Evolutionary conservation across 1,140 invertebrate species (phyloP).

Genomic region (Pantala flavescens): DNA sequence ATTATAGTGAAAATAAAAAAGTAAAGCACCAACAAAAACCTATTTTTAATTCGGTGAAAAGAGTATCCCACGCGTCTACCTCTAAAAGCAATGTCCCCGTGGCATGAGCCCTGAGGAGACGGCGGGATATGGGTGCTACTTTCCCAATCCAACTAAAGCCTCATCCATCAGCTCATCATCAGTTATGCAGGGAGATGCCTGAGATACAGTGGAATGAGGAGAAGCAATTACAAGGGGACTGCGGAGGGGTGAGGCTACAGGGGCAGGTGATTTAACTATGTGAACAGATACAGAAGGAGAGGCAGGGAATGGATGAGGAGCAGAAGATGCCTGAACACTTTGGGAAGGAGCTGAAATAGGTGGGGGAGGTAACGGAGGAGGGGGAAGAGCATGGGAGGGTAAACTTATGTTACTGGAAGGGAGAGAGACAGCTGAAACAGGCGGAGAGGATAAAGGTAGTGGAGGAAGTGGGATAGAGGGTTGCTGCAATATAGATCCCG

Average conservation of each 20-base stretch:
- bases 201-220: slow-evolving; percentile 49
- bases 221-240: slow-evolving; percentile 55
- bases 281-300: slow-evolving; percentile 63
- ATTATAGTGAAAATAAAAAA: background rate
- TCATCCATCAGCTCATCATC: slow-evolving; percentile 86
- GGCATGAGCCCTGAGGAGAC: background rate
- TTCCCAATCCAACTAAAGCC: slow-evolving; percentile 62
- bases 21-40: background rate
- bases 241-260: slow-evolving; percentile 29
- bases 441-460: slow-evolving; percentile 18
- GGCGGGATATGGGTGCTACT: slow-evolving; percentile 29
- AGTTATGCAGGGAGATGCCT: slow-evolving; percentile 62
- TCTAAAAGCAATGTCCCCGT: background rate
- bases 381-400: slow-evolving; percentile 34
- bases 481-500: slow-evolving; percentile 29
- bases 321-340: slow-evolving; percentile 19
- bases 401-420: slow-evolving; percentile 35
- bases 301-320: slow-evolving; percentile 34
- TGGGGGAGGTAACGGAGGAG: slow-evolving; percentile 28
- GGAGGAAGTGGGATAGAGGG: slow-evolving; percentile 24
- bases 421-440: slow-evolving; percentile 33
- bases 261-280: slow-evolving; percentile 66
- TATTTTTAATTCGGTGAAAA: slow-evolving; percentile 3
- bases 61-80: background rate
- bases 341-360: slow-evolving; percentile 17